phyloP scores from a whole-genome alignment of 2,888 invertebrate genomes.

The Diloba caeruleocephala region DNA sequence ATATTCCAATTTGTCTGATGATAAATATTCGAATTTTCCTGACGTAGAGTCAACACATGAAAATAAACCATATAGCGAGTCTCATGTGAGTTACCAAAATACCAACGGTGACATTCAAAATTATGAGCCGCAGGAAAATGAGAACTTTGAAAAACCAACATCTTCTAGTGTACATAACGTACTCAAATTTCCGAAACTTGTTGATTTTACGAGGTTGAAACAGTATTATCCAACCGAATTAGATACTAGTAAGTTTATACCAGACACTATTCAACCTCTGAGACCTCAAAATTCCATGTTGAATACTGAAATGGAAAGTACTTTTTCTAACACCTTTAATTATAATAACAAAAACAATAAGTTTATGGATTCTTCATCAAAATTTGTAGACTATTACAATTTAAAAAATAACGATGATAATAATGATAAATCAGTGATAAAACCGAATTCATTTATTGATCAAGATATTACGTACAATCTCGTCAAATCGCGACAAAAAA shows the following conservation, averaged over 20 bases:
- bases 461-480: constrained; percentile 59
- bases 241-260: constrained; percentile 70
- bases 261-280: constrained; percentile 58
- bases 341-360: constrained; percentile 56
- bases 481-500: constrained; percentile 56
- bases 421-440: constrained; percentile 55
- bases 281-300: constrained; percentile 53
- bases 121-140: constrained; percentile 59
- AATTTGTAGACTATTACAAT: constrained; percentile 56
- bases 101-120: constrained; percentile 58
- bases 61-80: constrained; percentile 64
- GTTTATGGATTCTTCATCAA: constrained; percentile 52
- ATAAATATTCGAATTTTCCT: constrained; percentile 61
- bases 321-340: constrained; percentile 56
- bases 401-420: constrained; percentile 60
- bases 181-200: constrained; percentile 75
- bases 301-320: constrained; percentile 58
- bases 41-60: constrained; percentile 61
- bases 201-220: constrained; percentile 79
- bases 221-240: constrained; percentile 69
- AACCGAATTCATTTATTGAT: constrained; percentile 55
- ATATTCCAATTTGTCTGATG: constrained; percentile 59
- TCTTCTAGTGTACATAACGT: constrained; percentile 56
- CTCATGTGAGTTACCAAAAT: constrained; percentile 62
- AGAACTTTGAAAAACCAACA: constrained; percentile 61